Evolutionary conservation across 2,113 vertebrate species (phyloP).

Genomic region (Cervus canadensis): DNA sequence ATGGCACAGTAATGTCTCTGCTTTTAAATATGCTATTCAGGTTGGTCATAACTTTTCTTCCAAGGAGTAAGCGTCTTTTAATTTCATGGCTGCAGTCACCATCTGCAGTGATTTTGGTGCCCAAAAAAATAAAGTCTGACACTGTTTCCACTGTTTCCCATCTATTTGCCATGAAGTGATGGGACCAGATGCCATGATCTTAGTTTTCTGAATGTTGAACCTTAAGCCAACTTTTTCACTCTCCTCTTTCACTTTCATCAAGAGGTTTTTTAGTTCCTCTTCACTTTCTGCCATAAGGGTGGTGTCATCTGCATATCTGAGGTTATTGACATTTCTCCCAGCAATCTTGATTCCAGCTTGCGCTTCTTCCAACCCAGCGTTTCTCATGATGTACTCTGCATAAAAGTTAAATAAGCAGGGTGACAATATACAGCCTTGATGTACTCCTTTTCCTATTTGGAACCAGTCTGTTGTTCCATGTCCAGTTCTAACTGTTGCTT

Average conservation of each 20-base stretch:
- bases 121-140: fast-evolving
- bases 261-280: neutral
- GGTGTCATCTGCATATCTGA: too few relatives aligned
- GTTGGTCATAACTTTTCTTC: too few relatives aligned
- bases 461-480: too few relatives aligned
- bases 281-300: neutral
- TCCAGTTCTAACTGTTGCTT: too few relatives aligned
- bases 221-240: neutral
- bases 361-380: neutral
- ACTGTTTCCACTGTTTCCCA: too few relatives aligned
- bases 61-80: too few relatives aligned
- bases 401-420: neutral
- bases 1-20: too few relatives aligned
- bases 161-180: neutral
- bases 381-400: neutral
- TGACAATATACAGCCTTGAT: neutral
- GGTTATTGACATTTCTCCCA: neutral
- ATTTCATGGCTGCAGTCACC: too few relatives aligned
- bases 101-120: too few relatives aligned
- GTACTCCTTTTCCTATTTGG: too few relatives aligned
- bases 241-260: neutral
- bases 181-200: neutral
- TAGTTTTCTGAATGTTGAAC: neutral
- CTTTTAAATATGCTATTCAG: too few relatives aligned
- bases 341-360: neutral